Percentiles rank a stretch among this genome's conserved stretches.
phyloP scores from a whole-genome alignment of 2,113 vertebrate genomes.

The Actenoides lindsayi region DNA sequence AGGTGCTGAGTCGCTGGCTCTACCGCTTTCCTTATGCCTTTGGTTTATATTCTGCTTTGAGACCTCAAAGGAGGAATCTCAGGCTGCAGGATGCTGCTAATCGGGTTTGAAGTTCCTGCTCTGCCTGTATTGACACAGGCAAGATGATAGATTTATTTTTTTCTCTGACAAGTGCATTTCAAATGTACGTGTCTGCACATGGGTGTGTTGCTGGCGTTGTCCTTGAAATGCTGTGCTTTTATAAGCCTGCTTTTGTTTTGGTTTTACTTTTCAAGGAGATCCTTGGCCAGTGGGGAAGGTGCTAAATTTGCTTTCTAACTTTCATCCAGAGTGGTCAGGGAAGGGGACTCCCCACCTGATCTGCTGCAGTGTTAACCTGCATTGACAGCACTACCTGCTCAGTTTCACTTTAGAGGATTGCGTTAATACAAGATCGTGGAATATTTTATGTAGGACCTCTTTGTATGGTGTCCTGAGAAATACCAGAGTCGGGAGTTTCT shows the following conservation, averaged over 20 bases:
- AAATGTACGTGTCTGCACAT: neutral
- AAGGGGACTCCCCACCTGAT: neutral
- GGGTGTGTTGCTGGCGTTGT: neutral
- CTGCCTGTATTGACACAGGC: slow-evolving; percentile 13
- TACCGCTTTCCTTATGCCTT: neutral
- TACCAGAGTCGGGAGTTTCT: fast-evolving
- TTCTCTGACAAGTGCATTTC: slow-evolving; percentile 10
- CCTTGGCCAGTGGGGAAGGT: neutral
- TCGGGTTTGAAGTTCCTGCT: slow-evolving; percentile 59
- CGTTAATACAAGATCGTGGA: neutral
- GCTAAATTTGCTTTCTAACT: neutral
- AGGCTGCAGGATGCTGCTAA: slow-evolving; percentile 56
- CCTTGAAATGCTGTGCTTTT: slow-evolving; percentile 23
- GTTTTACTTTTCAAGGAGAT: slow-evolving; percentile 13
- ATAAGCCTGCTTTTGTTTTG: slow-evolving; percentile 3
- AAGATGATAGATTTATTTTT: slow-evolving; percentile 29
- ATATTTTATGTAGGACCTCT: neutral
- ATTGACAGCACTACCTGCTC: neutral
- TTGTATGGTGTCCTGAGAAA: neutral
- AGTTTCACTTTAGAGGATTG: neutral
- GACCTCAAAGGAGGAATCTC: slow-evolving; percentile 43
- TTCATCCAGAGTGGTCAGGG: neutral
- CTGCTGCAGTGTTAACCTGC: neutral
- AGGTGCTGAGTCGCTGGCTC: neutral
- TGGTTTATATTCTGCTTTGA: neutral